phyloP scores from a whole-genome alignment of 2,797 vertebrate species.

The Ispidina lecontei region DNA sequence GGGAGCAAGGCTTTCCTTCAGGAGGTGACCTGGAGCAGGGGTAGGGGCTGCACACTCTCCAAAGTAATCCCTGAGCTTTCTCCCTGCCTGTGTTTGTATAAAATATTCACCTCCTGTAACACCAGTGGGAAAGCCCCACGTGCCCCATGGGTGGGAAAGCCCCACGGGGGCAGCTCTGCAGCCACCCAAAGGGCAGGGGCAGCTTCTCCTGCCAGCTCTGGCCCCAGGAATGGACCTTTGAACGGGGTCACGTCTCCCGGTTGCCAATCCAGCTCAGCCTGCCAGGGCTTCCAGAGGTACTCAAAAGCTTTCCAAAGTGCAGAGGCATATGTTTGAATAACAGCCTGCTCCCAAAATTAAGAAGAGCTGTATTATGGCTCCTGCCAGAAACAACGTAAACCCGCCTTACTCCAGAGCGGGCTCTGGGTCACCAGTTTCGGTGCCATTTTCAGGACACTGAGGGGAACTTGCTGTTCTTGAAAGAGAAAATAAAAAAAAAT shows the following conservation, averaged over 20 bases:
- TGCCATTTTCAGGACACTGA: conserved; percentile 24
- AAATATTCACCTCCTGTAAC: fast-evolving
- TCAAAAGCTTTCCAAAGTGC: neutral
- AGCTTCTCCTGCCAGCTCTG: neutral
- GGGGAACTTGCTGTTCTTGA: conserved; percentile 16
- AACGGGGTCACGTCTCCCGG: neutral
- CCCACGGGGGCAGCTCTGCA: neutral
- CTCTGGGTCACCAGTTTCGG: neutral
- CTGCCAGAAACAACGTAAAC: conserved; percentile 52
- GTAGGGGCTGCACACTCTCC: neutral
- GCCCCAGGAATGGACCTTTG: neutral
- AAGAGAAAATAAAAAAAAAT: neutral
- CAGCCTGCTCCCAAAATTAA: conserved; percentile 27
- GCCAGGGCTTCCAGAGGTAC: conserved; percentile 21
- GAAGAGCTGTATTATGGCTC: conserved; percentile 11
- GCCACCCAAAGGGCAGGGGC: neutral
- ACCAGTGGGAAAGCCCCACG: neutral
- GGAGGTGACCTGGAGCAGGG: neutral
- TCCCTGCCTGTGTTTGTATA: neutral
- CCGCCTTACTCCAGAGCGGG: neutral
- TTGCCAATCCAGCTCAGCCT: neutral
- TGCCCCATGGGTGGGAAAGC: neutral
- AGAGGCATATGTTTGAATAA: neutral
- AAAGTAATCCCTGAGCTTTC: neutral
- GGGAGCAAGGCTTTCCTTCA: neutral